Evolutionary conservation across 2,797 vertebrate species (phyloP).

Genomic region (Capromys pilorides): DNA sequence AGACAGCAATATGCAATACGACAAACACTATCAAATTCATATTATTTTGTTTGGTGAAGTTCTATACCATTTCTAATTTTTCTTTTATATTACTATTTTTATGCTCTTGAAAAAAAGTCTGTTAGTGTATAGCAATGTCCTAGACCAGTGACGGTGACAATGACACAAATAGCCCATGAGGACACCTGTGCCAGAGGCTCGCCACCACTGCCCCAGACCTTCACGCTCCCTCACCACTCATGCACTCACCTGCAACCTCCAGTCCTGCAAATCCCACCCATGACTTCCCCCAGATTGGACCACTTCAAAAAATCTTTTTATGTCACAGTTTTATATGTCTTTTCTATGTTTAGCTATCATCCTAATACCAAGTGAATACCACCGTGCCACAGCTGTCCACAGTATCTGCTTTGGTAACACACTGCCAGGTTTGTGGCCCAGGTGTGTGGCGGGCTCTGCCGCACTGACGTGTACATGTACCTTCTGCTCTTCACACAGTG

Average conservation of each 20-base stretch:
- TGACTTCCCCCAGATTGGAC: background rate
- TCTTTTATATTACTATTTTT: too few species aligned
- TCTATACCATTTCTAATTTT: too few species aligned
- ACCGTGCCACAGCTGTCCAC: background rate
- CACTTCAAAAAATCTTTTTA: background rate
- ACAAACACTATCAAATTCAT: too few species aligned
- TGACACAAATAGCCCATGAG: background rate
- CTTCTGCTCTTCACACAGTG: background rate
- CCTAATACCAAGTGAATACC: background rate
- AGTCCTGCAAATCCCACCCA: background rate
- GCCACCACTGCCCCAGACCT: background rate
- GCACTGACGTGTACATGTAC: background rate
- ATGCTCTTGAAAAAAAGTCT: background rate
- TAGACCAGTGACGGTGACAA: background rate
- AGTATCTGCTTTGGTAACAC: background rate
- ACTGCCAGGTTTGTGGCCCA: background rate
- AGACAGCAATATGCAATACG: too few species aligned
- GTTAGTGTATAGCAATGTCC: background rate
- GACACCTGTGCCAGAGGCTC: background rate
- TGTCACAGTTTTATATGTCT: background rate
- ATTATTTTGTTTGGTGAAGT: too few species aligned
- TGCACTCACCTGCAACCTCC: background rate
- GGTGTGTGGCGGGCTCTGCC: background rate
- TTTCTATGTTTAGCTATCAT: background rate
- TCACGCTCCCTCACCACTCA: background rate